These are phyloP conservation scores for Synodontis membranacea DNA, from an alignment of 2,113 vertebrate species.

Conservation along the genomic window DNA sequence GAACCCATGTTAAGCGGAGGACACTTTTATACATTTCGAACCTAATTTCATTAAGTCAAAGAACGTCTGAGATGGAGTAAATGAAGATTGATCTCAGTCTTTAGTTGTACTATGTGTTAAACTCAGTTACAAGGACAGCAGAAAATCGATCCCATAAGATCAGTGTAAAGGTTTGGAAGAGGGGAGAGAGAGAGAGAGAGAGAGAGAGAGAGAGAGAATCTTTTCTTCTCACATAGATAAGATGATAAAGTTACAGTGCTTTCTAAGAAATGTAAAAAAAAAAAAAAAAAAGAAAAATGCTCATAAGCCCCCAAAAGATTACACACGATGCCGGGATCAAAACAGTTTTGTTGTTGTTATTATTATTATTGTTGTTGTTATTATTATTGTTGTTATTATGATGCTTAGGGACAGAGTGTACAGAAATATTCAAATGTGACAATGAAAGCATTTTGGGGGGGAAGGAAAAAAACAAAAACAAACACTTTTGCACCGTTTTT, in stretches of 20 bases:
- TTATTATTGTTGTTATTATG: background rate
- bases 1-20: conserved; percentile 11
- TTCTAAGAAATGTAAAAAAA: background rate
- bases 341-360: background rate
- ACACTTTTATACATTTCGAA: conserved; percentile 8
- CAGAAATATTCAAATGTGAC: background rate
- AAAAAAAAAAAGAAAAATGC: background rate
- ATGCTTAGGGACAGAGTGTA: conserved; percentile 11
- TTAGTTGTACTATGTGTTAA: background rate
- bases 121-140: background rate
- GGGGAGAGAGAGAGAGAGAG: background rate
- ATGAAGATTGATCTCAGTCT: background rate
- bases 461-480: too few relatives aligned
- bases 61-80: background rate
- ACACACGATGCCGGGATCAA: background rate
- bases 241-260: conserved; percentile 9
- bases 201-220: background rate
- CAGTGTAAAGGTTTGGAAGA: background rate
- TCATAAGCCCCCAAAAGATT: background rate
- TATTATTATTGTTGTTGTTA: background rate
- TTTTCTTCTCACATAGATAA: background rate
- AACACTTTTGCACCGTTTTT: conserved; percentile 12
- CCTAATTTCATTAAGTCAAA: background rate
- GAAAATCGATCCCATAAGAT: background rate
- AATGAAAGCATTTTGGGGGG: background rate